Evolutionary conservation across 2,888 invertebrate genomes (phyloP), one percentile per base, ranked within the genome.

Genomic region (Fissipunctia ypsillon): DNA sequence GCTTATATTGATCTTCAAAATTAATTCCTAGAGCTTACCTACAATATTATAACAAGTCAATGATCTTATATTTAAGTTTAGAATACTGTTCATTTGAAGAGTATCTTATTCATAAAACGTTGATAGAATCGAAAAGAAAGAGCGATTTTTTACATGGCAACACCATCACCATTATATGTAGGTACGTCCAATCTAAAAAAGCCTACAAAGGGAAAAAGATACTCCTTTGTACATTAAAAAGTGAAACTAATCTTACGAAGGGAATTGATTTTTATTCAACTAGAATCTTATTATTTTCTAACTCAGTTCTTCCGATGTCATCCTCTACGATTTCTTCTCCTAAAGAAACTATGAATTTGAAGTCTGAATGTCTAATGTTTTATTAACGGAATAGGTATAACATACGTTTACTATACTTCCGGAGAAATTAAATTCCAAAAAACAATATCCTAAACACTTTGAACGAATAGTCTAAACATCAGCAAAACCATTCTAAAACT

Each of bases 151-250:
- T 78, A 78, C 69, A 85, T 77, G 80, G 84, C 81, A 86, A 85
- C 85, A 86, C 86, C 88, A 83, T 77, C 86, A 89, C 85, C 81
- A 78, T n/a, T n/a, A n/a, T n/a, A n/a, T n/a, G n/a, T 79, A 64
- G 76, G 78, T 64, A 78, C 66, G 48, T 54, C 68, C 66, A 65
- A 68, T 71, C 56, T 61, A 68, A 68, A 65, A 59, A 52, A 54
- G 69, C 83, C 75, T 67, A 76, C 64, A 75, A n/a, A 76, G 73
- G 84, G 92, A 94, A 93, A 90, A 93, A 94, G 93, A 94, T 93
- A 94, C 94, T 93, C 94, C 88, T 91, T 88, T 89, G 84, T 90
- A 91, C 87, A 91, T 80, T 78, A 80, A 78, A 83, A 81, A 81
- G 80, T 85, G 85, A 83, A 87, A 89, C 89, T 86, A 86, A 86